A percentile compares a stretch with the other conserved stretches of the same genome.
Conservation (phyloP, 2,888 invertebrate species). For the Cacoxenus indagator region DNA sequence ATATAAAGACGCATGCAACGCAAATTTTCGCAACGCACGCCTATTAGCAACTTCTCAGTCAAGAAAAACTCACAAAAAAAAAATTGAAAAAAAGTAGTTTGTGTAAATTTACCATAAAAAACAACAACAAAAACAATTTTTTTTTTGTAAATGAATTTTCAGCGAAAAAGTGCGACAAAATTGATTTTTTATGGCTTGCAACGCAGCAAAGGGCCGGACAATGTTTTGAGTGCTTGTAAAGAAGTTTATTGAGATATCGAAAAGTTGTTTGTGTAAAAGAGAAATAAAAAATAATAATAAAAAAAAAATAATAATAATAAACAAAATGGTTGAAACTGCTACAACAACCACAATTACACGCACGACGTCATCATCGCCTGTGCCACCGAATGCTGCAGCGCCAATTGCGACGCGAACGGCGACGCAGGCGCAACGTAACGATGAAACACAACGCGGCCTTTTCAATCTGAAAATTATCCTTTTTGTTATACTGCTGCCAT, state of each 20-base stretch:
- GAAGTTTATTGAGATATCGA: background rate
- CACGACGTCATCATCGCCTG: conserved; percentile 41
- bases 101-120: too few relatives aligned
- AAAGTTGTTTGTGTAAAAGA: conserved; percentile 3
- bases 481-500: conserved; percentile 61
- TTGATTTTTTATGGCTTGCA: background rate
- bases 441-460: conserved; percentile 61
- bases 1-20: background rate
- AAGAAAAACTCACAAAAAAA: background rate
- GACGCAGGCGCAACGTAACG: conserved; percentile 49
- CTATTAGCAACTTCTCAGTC: too few relatives aligned
- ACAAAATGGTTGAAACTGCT: conserved; percentile 61
- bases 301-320: background rate
- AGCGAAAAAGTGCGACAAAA: too few relatives aligned
- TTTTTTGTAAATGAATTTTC: too few relatives aligned
- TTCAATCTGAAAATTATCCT: conserved; percentile 64
- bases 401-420: conserved; percentile 26
- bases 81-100: too few relatives aligned
- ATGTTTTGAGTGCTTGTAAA: background rate
- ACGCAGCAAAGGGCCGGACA: too few relatives aligned
- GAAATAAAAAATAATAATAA: conserved; percentile 15
- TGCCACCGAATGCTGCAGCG: conserved; percentile 23
- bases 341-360: conserved; percentile 59
- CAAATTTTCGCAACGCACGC: background rate
- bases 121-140: too few relatives aligned